A percentile compares a stretch with the other conserved stretches of the same genome.
phyloP scores from a whole-genome alignment of 2,797 vertebrate genomes.

The Pseudomugil tenellus region DNA sequence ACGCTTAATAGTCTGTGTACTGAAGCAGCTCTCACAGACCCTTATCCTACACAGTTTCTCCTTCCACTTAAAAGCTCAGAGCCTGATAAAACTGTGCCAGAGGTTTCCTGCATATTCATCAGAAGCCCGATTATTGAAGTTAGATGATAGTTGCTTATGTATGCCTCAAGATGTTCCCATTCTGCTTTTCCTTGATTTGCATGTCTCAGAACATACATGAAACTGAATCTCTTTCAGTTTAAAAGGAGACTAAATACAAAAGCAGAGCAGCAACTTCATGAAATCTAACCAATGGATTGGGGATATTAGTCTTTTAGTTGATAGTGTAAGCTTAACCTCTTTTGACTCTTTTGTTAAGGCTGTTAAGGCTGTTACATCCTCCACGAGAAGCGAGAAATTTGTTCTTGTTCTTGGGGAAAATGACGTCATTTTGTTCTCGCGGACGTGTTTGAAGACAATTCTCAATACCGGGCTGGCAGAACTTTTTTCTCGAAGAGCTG shows the following conservation, averaged over 20 bases:
- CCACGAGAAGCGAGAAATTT: no score
- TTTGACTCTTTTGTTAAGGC: no score
- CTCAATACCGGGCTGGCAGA: no score
- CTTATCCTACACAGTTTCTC: slow-evolving; percentile 30
- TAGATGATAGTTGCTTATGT: slow-evolving; percentile 23
- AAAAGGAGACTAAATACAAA: not conserved
- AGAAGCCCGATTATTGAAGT: slow-evolving; percentile 41
- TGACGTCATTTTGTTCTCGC: no score
- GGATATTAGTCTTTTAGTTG: not conserved
- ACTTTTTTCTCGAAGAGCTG: no score
- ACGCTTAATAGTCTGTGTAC: not conserved
- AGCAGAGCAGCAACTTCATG: not conserved
- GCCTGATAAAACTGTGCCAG: slow-evolving; percentile 57
- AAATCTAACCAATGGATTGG: not conserved
- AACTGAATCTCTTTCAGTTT: slow-evolving; percentile 3
- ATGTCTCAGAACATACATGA: slow-evolving; percentile 10
- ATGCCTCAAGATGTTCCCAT: slow-evolving; percentile 32
- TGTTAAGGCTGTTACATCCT: no score
- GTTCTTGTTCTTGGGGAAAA: no score
- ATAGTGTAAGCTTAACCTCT: not conserved
- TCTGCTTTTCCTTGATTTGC: slow-evolving; percentile 7
- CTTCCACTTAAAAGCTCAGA: slow-evolving; percentile 53
- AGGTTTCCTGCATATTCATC: slow-evolving; percentile 69
- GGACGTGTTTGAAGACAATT: no score
- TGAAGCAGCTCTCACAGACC: slow-evolving; percentile 25